These are phyloP conservation scores for Venustaconcha ellipsiformis DNA, from an alignment of 1,140 invertebrate genomes.

Conservation along the genomic window DNA sequence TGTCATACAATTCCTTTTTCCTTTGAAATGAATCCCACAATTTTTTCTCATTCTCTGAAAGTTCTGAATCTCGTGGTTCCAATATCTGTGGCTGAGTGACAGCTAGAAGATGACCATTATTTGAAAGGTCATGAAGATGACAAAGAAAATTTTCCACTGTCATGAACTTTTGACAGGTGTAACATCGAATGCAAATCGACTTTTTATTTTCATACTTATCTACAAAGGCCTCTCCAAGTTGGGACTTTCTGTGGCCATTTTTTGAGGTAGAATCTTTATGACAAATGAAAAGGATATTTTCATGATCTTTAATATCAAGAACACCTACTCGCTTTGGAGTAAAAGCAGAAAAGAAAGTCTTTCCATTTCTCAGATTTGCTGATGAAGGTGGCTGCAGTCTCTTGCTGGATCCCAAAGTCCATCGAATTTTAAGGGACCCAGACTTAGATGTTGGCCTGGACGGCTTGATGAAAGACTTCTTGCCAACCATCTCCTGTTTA, in stretches of 20 bases:
- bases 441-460: no score
- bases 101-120: constrained; percentile 37
- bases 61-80: constrained; percentile 40
- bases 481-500: no score
- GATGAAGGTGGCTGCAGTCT: no score
- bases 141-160: constrained; percentile 54
- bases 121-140: constrained; percentile 54
- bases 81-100: constrained; percentile 44
- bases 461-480: no score
- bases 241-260: constrained; percentile 32
- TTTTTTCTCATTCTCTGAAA: constrained; percentile 45
- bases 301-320: neutral
- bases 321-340: no score
- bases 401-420: no score
- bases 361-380: no score
- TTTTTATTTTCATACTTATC: constrained; percentile 53
- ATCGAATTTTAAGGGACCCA: no score
- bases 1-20: constrained; percentile 35
- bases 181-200: constrained; percentile 54
- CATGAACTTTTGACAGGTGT: constrained; percentile 56
- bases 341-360: no score
- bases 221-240: constrained; percentile 55
- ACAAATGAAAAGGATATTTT: constrained; percentile 32
- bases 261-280: constrained; percentile 35
- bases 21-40: constrained; percentile 58